phyloP scores from a whole-genome alignment of 2,888 invertebrate species.

The Himalopsyche tibetana region DNA sequence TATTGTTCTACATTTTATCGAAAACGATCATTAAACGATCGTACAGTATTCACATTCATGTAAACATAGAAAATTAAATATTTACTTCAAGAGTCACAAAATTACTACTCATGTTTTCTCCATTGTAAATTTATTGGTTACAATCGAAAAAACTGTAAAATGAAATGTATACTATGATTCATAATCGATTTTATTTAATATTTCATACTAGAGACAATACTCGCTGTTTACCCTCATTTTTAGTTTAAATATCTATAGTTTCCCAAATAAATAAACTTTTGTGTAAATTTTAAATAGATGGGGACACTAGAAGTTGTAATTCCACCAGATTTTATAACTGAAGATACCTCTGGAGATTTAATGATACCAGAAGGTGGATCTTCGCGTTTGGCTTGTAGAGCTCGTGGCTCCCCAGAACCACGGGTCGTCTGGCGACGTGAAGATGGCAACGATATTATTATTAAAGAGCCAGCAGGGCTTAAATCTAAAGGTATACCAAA shows the following conservation, averaged over 20 bases:
- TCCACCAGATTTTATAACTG: conserved; percentile 92
- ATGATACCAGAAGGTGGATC: conserved; percentile 91
- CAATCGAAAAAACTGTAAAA: too few species aligned
- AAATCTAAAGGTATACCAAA: conserved; percentile 78
- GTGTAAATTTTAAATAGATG: conserved; percentile 77
- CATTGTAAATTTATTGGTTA: too few species aligned
- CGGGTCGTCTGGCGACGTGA: conserved; percentile 90
- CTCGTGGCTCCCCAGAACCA: conserved; percentile 88
- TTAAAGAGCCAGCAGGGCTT: conserved; percentile 82
- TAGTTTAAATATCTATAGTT: not conserved
- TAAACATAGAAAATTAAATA: too few species aligned
- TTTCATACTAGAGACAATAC: too few species aligned
- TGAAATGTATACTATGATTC: too few species aligned
- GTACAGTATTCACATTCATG: too few species aligned
- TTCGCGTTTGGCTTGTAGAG: conserved; percentile 81
- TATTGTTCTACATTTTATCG: too few species aligned
- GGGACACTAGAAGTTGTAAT: conserved; percentile 91
- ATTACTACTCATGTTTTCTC: too few species aligned
- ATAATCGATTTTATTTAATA: too few species aligned
- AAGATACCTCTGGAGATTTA: conserved; percentile 92
- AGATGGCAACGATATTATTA: conserved; percentile 87
- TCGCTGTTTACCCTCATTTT: not conserved
- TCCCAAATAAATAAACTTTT: conserved; percentile 57
- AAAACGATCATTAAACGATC: too few species aligned
- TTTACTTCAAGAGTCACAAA: too few species aligned